Base-by-base conservation (phyloP, 2,113 vertebrate species). In the Stegostoma tigrinum region DNA sequence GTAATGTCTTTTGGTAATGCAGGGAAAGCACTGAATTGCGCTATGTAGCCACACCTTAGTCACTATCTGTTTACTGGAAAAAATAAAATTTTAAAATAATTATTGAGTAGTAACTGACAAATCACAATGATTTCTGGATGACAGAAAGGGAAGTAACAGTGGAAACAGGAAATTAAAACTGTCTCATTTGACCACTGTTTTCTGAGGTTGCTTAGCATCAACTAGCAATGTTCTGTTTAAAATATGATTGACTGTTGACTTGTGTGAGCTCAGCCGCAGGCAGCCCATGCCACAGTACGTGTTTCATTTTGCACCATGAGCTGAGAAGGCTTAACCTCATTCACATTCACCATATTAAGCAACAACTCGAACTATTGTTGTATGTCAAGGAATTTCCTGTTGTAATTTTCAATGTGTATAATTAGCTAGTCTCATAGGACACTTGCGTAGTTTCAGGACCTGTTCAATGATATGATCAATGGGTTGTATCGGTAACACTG, bases 141-240 rank as follows among this genome's bases (percentile, higher is more conserved):
- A 67, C 34, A 23, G 64, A 66, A 61, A 61, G 55, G 55, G 87
- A 91, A 91, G 87, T 61, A 91, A 52, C 86, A 89, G 55, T 91
- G 55, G 87, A 61, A 91, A n/a, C 52, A 91, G 87, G 87, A 91
- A 64, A 64, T 64, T 64, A 91, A 55, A 91, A 91, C 55, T 61
- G 5, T 30, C 34, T 64, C 14, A 64, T 91, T n/a, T 23, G 80
- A 42, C 38, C 80, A 83, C 38, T 42, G 80, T 21, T 17, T 21
- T 83, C 38, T 0, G 38, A 83, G 38, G 80, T 83, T 91, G 34
- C 55, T 64, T 34, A 91, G 61, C 30, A 87, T 8, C 85, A 91
- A 14, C 86, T 27, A 3, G 23, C 38, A 1, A 6, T 83, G 5
- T 64, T 61, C 61, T n/a, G 23, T 30, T 90, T 27, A 19, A 34